A percentile compares a stretch with the other conserved stretches of the same genome.
These are phyloP conservation scores for Trichopoda pennipes DNA, from an alignment of 2,888 invertebrate species.

Conservation along the genomic window DNA sequence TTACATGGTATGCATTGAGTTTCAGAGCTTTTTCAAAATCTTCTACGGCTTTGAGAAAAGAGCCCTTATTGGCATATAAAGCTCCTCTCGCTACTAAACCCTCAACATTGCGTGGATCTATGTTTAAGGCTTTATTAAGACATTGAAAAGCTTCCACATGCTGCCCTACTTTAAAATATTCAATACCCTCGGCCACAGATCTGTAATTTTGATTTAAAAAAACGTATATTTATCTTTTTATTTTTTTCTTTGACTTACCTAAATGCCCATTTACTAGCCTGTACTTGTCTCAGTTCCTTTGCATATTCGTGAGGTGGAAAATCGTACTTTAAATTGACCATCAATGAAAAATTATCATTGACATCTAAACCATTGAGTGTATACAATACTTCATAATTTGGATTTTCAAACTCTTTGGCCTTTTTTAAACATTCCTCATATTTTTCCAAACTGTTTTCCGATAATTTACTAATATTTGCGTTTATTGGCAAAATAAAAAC, in stretches of 20 bases:
- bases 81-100: conserved; percentile 95
- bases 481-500: background rate
- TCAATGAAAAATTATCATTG: conserved; percentile 76
- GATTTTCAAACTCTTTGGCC: conserved; percentile 93
- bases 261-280: conserved; percentile 96
- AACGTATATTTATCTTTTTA: conserved; percentile 21
- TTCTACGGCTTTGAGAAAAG: conserved; percentile 95
- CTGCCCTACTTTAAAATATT: conserved; percentile 95
- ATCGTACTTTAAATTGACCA: conserved; percentile 83
- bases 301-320: conserved; percentile 92
- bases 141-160: conserved; percentile 97
- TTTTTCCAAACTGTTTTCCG: conserved; percentile 89
- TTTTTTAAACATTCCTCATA: conserved; percentile 91
- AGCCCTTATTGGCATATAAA: conserved; percentile 95
- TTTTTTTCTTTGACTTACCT: conserved; percentile 80
- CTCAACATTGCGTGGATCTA: conserved; percentile 95
- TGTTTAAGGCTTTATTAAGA: conserved; percentile 94
- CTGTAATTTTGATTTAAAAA: conserved; percentile 68
- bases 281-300: conserved; percentile 91
- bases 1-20: conserved; percentile 93
- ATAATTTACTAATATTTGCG: conserved; percentile 71
- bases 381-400: conserved; percentile 91
- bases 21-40: conserved; percentile 96
- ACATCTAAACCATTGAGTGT: conserved; percentile 83
- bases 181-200: conserved; percentile 96